Evolutionary conservation across 2,797 vertebrate species (phyloP), one percentile per base, ranked within the genome.

Genomic region (Acomys russatus): DNA sequence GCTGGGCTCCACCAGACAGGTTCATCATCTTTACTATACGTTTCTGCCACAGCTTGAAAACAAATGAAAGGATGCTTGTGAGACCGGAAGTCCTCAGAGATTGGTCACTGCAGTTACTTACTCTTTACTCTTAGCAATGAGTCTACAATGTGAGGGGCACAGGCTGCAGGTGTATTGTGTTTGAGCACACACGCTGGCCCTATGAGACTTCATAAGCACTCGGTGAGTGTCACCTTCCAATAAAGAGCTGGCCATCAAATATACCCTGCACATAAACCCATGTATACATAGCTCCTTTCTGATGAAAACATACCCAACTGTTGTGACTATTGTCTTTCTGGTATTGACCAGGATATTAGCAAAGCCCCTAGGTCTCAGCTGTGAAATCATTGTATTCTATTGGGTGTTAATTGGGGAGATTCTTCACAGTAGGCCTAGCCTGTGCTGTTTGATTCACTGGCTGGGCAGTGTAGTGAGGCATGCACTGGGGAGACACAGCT

Each of bases 171-270:
- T 49, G 22, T 87, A 91, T n/a, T 77, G 87, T 86, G 68, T 88
- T 84, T 85, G 87, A 68, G 17, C 15, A 77, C 18, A 63, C 0
- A 14, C 49, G 14, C 86, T 51, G 61, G 83, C 28, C 49, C 92
- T 92, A 90, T 63, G 90, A 82, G 66, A 63, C n/a, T 90, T 88
- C 90, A 78, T 96, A 93, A 86, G 73, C 63, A 78, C 93, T 91
- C 96, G 23, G 89, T 96, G 96, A 86, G 94, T 97, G 96, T 97
- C 73, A 92, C 97, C 95, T 95, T 97, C 12, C 74, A 94, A 35
- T 54, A 23, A 96, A 91, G 23, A 77, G 61, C 61, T 35, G 30
- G 88, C 88, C 94, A 84, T 95, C 94, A 59, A 96, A 79, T 49
- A 14, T 35, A 88, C 11, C n/a, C n/a, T 56, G 85, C 30, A n/a